Evolutionary conservation across 2,113 vertebrate species (phyloP).

Genomic region (Glaucomys volans): DNA sequence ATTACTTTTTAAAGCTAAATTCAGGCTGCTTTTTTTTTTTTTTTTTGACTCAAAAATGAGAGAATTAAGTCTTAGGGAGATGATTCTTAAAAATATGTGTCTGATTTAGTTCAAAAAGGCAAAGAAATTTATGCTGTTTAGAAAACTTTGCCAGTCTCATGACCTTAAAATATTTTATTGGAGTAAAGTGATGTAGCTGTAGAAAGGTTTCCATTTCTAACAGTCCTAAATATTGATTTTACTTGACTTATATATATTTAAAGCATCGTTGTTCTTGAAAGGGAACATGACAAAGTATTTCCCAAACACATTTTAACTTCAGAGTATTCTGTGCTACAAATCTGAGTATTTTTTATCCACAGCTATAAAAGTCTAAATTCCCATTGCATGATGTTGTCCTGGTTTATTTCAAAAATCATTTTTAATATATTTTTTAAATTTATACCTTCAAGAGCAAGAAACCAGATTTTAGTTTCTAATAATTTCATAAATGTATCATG

Average conservation of each 20-base stretch:
- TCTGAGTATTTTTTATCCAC: slow-evolving; percentile 59
- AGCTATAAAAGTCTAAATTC: slow-evolving; percentile 56
- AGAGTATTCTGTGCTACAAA: slow-evolving; percentile 52
- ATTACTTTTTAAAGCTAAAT: not conserved
- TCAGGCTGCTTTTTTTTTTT: not conserved
- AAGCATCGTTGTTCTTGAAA: slow-evolving; percentile 68
- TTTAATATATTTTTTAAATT: slow-evolving; percentile 57
- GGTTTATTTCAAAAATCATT: slow-evolving; percentile 62
- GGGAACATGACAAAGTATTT: slow-evolving; percentile 60
- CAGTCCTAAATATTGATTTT: slow-evolving; percentile 81
- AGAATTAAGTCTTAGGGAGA: slow-evolving; percentile 11
- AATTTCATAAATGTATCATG: slow-evolving; percentile 18
- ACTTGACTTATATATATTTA: slow-evolving; percentile 80
- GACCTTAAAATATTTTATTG: slow-evolving; percentile 78
- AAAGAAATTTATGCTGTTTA: slow-evolving; percentile 63
- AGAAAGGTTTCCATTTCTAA: slow-evolving; percentile 69
- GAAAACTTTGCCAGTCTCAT: slow-evolving; percentile 56
- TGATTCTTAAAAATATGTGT: slow-evolving; percentile 46
- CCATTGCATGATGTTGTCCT: slow-evolving; percentile 38
- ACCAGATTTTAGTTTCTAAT: slow-evolving; percentile 45
- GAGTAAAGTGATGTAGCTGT: slow-evolving; percentile 47
- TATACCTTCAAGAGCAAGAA: slow-evolving; percentile 50
- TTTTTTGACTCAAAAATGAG: not conserved
- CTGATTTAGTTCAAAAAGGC: slow-evolving; percentile 64
- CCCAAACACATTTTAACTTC: slow-evolving; percentile 72